Conservation (phyloP, 2,797 vertebrate species). For the Neostethus bicornis region DNA sequence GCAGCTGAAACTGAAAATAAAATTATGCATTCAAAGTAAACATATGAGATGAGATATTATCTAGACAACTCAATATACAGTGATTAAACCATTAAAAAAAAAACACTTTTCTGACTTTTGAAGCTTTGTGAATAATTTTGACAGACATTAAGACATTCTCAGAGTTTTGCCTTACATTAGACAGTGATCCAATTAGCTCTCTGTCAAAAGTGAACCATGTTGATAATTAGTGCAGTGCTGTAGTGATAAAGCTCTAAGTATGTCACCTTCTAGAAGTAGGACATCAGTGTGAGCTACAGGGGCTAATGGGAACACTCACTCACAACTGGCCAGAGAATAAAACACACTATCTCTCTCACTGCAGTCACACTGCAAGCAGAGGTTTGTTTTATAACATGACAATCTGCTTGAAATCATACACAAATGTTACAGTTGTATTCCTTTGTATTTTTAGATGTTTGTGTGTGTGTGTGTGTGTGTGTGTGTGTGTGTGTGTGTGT, state of each 20-base stretch:
- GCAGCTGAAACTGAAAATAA: too few relatives aligned
- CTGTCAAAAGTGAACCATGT: constrained; percentile 47
- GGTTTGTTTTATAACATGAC: constrained; percentile 6
- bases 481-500: too few relatives aligned
- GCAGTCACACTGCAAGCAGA: constrained; percentile 8
- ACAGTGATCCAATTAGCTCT: constrained; percentile 56
- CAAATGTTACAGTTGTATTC: background rate
- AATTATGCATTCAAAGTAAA: too few relatives aligned
- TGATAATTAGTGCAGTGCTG: constrained; percentile 65
- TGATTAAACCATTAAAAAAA: too few relatives aligned
- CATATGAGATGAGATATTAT: too few relatives aligned
- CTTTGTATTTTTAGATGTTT: background rate
- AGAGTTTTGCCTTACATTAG: background rate
- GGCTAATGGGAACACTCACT: constrained; percentile 49
- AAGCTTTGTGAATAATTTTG: background rate
- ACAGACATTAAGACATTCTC: constrained; percentile 11
- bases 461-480: too few relatives aligned
- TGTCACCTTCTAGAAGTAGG: constrained; percentile 76
- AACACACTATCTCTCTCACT: constrained; percentile 20
- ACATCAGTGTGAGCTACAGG: constrained; percentile 58
- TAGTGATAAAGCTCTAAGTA: constrained; percentile 65
- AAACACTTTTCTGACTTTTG: constrained; percentile 7
- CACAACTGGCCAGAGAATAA: constrained; percentile 25
- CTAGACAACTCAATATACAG: background rate
- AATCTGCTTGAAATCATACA: constrained; percentile 10